Percentiles rank a stretch among this genome's conserved stretches.
Conservation (phyloP, 2,888 invertebrate species). For the Macrophya annulata region DNA sequence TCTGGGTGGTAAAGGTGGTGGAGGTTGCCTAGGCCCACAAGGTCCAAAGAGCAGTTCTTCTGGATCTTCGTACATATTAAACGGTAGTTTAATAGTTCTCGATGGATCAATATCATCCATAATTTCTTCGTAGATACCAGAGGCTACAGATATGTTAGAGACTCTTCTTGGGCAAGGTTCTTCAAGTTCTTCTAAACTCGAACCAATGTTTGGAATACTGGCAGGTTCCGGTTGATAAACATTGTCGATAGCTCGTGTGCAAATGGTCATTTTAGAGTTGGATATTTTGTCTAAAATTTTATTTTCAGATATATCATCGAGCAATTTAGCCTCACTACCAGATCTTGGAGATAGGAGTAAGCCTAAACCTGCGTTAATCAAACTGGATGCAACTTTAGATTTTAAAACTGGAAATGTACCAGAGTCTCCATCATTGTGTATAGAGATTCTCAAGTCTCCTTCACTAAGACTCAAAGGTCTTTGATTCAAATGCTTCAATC, state of each 20-base stretch:
- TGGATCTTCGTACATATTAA: slow-evolving; percentile 79
- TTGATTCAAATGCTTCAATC: slow-evolving; percentile 64
- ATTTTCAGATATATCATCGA: slow-evolving; percentile 62
- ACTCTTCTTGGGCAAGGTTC: slow-evolving; percentile 77
- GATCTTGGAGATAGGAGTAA: slow-evolving; percentile 66
- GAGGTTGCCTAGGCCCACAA: slow-evolving; percentile 66
- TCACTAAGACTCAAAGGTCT: slow-evolving; percentile 80
- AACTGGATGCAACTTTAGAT: slow-evolving; percentile 67
- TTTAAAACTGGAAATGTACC: slow-evolving; percentile 63
- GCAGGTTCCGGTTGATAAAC: slow-evolving; percentile 73
- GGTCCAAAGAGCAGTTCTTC: slow-evolving; percentile 75
- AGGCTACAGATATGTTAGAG: slow-evolving; percentile 84
- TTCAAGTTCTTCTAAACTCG: slow-evolving; percentile 67
- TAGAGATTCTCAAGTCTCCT: slow-evolving; percentile 78
- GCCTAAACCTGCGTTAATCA: slow-evolving; percentile 70
- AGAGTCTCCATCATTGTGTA: slow-evolving; percentile 62
- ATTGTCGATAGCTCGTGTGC: slow-evolving; percentile 70
- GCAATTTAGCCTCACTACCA: slow-evolving; percentile 69
- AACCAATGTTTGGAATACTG: slow-evolving; percentile 63
- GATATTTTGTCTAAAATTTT: slow-evolving; percentile 63
- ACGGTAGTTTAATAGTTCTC: slow-evolving; percentile 58
- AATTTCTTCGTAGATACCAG: slow-evolving; percentile 88
- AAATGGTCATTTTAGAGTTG: slow-evolving; percentile 61
- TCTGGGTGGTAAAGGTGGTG: slow-evolving; percentile 81
- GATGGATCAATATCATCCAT: slow-evolving; percentile 76